Evolutionary conservation across 2,113 vertebrate genomes (phyloP), one percentile per base, ranked within the genome.

Genomic region (Nothoprocta pentlandii): DNA sequence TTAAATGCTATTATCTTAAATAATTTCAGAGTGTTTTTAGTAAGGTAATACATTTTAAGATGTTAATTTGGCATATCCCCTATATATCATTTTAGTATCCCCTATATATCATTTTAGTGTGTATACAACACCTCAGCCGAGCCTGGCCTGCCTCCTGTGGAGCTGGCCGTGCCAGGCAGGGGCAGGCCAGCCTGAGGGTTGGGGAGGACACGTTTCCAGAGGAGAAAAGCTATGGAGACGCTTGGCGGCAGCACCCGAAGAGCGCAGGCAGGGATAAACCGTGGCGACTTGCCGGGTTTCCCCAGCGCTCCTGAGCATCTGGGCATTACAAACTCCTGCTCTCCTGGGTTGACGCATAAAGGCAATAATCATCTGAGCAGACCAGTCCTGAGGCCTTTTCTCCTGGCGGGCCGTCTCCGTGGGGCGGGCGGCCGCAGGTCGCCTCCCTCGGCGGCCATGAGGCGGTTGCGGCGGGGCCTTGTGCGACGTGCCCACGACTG

Each of bases 221-320:
- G 11, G 9, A 82, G 30, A 61, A 56, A 21, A 70, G 34, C 13
- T 80, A 1, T 51, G 9, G 76, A 70, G 17, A 14, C 47, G 26
- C 41, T 80, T 85, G 54, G 30, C n/a, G 92, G 36, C 23, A 5
- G 19, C n/a, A 49, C 20, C 13, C 62, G 41, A 3, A 21, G 30
- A 42, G 6, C 23, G 44, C 17, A 80, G 23, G 30, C n/a, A 12
- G 12, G 4, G 76, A 3, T 77, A 23, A 12, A 0, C 59, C 12
- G 23, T 5, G 36, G 28, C 28, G 11, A 51, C 41, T 34, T 0
- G 0, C 0, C 2, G 36, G 13, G 12, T 30, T 74, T 87, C 16
- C 23, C 63, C 16, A 28, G n/a, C 44, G 30, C 30, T 41, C 17
- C 41, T 3, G 26, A 56, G 28, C 67, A 53, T 26, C 56, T 41